Evolutionary conservation across 1,140 invertebrate species (phyloP).

Genomic region (Drosophila albomicans): DNA sequence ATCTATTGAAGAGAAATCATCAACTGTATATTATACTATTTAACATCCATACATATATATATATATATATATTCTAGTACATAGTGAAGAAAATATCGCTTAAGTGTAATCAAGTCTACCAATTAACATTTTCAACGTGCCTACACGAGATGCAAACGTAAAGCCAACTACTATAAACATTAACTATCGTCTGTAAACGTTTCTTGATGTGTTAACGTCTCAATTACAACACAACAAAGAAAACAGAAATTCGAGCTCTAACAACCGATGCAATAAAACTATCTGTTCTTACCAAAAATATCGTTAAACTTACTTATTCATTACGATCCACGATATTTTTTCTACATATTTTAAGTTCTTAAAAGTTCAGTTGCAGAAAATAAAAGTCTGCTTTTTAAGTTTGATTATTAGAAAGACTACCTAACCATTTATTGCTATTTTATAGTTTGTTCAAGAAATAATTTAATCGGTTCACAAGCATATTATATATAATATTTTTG

Average conservation of each 20-base stretch:
- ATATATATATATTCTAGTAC: slow-evolving; percentile 3
- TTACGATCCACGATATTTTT: too few relatives aligned
- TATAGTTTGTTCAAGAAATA: too few relatives aligned
- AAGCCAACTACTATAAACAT: background rate
- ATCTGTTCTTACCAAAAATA: too few relatives aligned
- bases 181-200: background rate
- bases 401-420: too few relatives aligned
- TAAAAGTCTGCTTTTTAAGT: too few relatives aligned
- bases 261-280: background rate
- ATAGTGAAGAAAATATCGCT: slow-evolving; percentile 8
- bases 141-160: slow-evolving; percentile 12
- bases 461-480: too few relatives aligned
- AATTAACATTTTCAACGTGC: slow-evolving; percentile 33
- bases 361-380: too few relatives aligned
- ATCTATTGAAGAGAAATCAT: slow-evolving; percentile 42
- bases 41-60: background rate
- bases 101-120: slow-evolving; percentile 49
- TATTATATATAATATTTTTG: too few relatives aligned
- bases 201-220: background rate
- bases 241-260: too few relatives aligned
- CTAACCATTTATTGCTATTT: too few relatives aligned
- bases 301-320: too few relatives aligned
- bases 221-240: background rate
- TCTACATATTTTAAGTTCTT: too few relatives aligned
- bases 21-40: slow-evolving; percentile 22